Evolutionary conservation across 2,797 vertebrate genomes (phyloP).

Genomic region (Kryptolebias ocellatus): DNA sequence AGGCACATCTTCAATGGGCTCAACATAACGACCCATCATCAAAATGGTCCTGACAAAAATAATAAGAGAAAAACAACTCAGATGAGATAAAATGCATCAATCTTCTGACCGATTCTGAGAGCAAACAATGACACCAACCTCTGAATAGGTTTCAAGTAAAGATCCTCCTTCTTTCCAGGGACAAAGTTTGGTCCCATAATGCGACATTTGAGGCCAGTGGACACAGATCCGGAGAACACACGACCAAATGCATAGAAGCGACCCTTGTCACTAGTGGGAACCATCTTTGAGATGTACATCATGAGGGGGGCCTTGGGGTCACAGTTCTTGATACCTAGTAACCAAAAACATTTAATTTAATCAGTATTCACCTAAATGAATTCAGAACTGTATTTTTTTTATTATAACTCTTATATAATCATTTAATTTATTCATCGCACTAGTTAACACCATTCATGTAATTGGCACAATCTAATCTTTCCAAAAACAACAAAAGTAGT

Average conservation of each 20-base stretch:
- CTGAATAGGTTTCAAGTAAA: conserved; percentile 95
- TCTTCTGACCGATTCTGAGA: too few species aligned
- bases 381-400: background rate
- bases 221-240: conserved; percentile 92
- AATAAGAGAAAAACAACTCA: background rate
- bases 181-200: conserved; percentile 98
- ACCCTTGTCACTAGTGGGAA: conserved; percentile 94
- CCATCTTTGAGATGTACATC: conserved; percentile 99
- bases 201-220: conserved; percentile 92
- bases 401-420: too few species aligned
- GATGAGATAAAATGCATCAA: background rate
- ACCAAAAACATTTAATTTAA: background rate
- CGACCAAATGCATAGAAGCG: conserved; percentile 96
- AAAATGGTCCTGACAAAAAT: conserved; percentile 86
- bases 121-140: conserved; percentile 76
- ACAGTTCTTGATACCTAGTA: conserved; percentile 93
- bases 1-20: conserved; percentile 95
- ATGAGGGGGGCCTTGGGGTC: conserved; percentile 93
- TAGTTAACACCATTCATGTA: background rate
- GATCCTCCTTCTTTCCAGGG: conserved; percentile 95
- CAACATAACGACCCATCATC: conserved; percentile 97
- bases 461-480: too few species aligned
- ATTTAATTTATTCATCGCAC: too few species aligned
- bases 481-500: too few species aligned
- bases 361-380: background rate